Evolutionary conservation across 2,888 invertebrate species (phyloP).

Genomic region (Callyntrura sp.): DNA sequence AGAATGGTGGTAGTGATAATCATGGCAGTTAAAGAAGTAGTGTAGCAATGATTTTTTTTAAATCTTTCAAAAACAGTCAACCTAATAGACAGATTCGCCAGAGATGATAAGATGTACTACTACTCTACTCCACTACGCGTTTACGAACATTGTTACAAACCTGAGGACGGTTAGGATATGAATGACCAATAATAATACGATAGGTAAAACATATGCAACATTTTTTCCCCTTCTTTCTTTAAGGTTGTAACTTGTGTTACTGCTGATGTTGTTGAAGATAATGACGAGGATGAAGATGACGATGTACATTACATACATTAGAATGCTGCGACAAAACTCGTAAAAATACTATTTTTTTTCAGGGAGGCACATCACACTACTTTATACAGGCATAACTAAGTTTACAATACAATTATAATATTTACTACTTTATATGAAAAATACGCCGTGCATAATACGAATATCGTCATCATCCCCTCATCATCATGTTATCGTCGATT

Average conservation of each 20-base stretch:
- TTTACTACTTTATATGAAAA: conserved; percentile 27
- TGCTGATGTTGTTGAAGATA: not conserved
- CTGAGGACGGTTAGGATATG: conserved; percentile 46
- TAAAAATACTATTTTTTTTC: conserved; percentile 38
- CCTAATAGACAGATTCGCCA: not conserved
- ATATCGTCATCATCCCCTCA: conserved; percentile 32
- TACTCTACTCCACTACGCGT: conserved; percentile 19
- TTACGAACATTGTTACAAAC: conserved; percentile 36
- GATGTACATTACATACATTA: not conserved
- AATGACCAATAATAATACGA: conserved; percentile 38
- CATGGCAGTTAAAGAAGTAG: conserved; percentile 32
- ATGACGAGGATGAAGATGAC: conserved; percentile 8
- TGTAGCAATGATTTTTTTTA: conserved; percentile 30
- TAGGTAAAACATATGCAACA: conserved; percentile 30
- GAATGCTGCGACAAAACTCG: conserved; percentile 47
- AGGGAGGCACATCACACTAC: conserved; percentile 42
- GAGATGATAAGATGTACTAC: conserved; percentile 39
- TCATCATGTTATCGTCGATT: not conserved
- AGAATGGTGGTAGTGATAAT: conserved; percentile 31
- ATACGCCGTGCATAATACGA: conserved; percentile 6
- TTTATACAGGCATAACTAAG: conserved; percentile 38
- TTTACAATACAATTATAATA: conserved; percentile 32
- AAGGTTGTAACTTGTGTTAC: not conserved
- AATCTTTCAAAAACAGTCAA: conserved; percentile 23
- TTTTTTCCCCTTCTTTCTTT: conserved; percentile 1